Conservation (phyloP, 2,888 invertebrate species). For the Melitaea athalia region DNA sequence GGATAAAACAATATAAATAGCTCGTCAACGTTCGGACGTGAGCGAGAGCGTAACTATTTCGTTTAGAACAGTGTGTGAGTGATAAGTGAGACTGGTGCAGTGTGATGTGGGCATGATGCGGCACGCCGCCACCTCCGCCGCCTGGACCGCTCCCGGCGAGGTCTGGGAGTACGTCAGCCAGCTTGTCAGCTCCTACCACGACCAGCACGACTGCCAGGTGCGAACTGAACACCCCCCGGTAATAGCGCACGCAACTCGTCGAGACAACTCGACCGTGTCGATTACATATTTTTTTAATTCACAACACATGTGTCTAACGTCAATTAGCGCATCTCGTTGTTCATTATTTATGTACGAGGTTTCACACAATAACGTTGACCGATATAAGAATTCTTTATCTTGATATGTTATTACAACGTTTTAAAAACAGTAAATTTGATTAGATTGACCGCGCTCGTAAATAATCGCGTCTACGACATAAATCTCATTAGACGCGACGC, state of each 20-base stretch:
- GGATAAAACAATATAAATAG: constrained; percentile 82
- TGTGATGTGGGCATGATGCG: constrained; percentile 79
- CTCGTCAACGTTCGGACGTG: constrained; percentile 72
- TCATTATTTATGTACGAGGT: constrained; percentile 37
- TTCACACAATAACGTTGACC: background rate
- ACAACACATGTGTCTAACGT: constrained; percentile 59
- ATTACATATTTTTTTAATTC: constrained; percentile 40
- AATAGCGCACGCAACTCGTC: constrained; percentile 8
- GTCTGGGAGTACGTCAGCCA: constrained; percentile 87
- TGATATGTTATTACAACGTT: constrained; percentile 2
- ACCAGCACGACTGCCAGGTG: constrained; percentile 79
- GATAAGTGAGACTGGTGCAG: constrained; percentile 46
- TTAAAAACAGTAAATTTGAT: constrained; percentile 14
- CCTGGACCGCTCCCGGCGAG: constrained; percentile 82
- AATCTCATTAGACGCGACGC: constrained; percentile 36
- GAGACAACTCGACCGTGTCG: constrained; percentile 44
- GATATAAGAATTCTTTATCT: constrained; percentile 1
- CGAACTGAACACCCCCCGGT: constrained; percentile 29
- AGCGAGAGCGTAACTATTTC: constrained; percentile 48
- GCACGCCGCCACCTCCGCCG: constrained; percentile 73
- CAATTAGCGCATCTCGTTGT: constrained; percentile 61
- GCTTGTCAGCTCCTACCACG: constrained; percentile 84
- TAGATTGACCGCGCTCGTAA: constrained; percentile 18
- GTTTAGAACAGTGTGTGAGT: constrained; percentile 45
- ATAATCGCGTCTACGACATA: constrained; percentile 29